Evolutionary conservation across 2,113 vertebrate genomes (phyloP), one percentile per base, ranked within the genome.

Genomic region (Heliornis fulica): DNA sequence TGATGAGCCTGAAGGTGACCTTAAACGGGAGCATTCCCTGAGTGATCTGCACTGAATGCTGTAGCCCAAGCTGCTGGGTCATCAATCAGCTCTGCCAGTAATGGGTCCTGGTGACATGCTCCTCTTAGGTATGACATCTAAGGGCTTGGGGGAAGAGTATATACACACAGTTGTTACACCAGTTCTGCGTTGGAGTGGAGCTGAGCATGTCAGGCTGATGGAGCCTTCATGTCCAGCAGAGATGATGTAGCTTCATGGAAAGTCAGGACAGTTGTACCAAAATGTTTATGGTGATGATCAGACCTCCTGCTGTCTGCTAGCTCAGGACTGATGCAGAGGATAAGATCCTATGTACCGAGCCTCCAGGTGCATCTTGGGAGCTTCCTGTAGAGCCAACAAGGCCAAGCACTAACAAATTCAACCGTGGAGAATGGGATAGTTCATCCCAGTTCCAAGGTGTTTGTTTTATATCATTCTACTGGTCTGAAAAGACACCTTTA

Each of bases 141-240:
- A 48, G 26, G 32, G 23, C n/a, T 72, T 13, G 10, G 41, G 48
- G 48, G 64, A 51, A 91, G 32, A 5, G 9, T 22, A 3, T 3
- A 1, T 40, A 12, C 0, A 1, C 45, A 12, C 0, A 2, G n/a
- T 15, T 25, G 48, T 40, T 5, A 18, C 12, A 34, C 3, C 31
- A 32, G 19, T 31, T 53, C 48, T 81, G 46, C 26, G 46, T 10
- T 63, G 83, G 50, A 21, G 36, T 7, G 75, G 45, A 15, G 41
- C 50, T 2, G 2, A 25, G 23, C 4, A 11, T 36, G 48, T 29
- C 56, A 59, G 36, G 45, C 25, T 83, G 77, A 10, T 75, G 72
- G 36, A 65, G 3, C 19, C 10, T 61, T 81, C 1, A 4, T 61
- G 50, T 36, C 50, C 29, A 5, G 15, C 46, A 46, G 41, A 41